Evolutionary conservation across 2,888 invertebrate genomes (phyloP), one percentile per base, ranked within the genome.

Genomic region (Eupelmus urozonus): DNA sequence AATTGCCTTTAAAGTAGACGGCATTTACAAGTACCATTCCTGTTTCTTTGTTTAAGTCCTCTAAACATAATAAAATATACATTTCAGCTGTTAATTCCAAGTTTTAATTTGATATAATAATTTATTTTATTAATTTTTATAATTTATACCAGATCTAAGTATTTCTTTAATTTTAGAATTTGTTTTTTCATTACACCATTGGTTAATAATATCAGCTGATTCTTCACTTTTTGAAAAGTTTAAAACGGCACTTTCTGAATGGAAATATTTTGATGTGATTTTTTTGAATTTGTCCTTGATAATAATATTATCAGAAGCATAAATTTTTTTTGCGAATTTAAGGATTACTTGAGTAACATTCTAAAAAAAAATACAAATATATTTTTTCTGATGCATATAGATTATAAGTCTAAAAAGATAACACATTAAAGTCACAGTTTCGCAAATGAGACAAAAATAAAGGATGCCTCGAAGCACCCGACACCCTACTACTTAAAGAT

Each of bases 1-100:
- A 97, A 49, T 92, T 91, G 1, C 95, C 95, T 91, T 96, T 96
- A 90, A 97, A 97, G 87, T 96, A 96, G n/a, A 97, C 92, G 0
- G 96, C 96, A 87, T 96, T 97, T 1, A 96, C 92, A 4, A 97
- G 91, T 1, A 97, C 93, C 75, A 96, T 89, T 67, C 93, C 91
- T 92, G 42, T 91, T 1, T 23, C 1, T 1, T 0, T 1, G 16
- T 18, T 51, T 3, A 79, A 1, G 3, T 65, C 70, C n/a, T 3
- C 75, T 74, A 4, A 53, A 49, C 16, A 20, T 53, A 20, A 53
- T 53, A 20, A 4, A 11, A 7, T 40, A 40, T 7, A 40, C 11
- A 40, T 7, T 40, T 40, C n/a, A n/a, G n/a, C n/a, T n/a, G n/a
- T n/a, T n/a, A n/a, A n/a, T 13, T 55, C 2, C 11, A 25, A 11